Base-by-base conservation (phyloP, 2,888 invertebrate genomes). In the Stenchaetothrips biformis region DNA sequence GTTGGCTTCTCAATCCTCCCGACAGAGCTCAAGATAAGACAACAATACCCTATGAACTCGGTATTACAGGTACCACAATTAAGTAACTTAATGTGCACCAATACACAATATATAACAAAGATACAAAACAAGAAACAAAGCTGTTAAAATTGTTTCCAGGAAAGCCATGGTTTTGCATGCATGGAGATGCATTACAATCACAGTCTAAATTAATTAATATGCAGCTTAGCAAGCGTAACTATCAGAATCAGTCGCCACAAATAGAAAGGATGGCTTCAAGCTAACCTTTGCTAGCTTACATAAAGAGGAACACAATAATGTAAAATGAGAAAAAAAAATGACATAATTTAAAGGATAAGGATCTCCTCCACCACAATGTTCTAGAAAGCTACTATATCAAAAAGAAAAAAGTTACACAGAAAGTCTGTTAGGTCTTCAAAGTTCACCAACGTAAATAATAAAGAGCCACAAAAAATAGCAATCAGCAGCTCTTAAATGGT, bases 201-300 rank as follows among this genome's bases (percentile, higher is more conserved):
- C 67, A 74, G 67, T 74, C 67, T 74, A 74, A 74, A 74, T 74
- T 74, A 74, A 74, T 74, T 74, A 74, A 74, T 74, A 25, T 74
- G 25, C 25, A 74, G 67, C 67, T 25, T 25, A 74, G n/a, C 67
- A 74, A 74, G 67, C 67, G 2, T 25, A 74, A 74, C 67, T 74
- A 21, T 25, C 7, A 74, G 67, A 74, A 74, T 74, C 25, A 74
- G 67, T 74, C 67, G 25, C 67, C 67, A 74, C 25, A n/a, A 74
- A 25, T 37, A 37, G 37, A 37, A 25, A 74, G 11, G 25, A 21
- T 74, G 25, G 25, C 21, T 25, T 74, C 21, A 21, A 25, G 25
- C 67, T 25, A 25, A 74, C 67, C 25, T 8, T 74, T 25, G 25
- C n/a, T 74, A 74, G 67, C 25, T 74, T 25, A 11, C 25, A 21